Conservation (phyloP, 2,113 vertebrate genomes). For the Erythrocercus mccallii region DNA sequence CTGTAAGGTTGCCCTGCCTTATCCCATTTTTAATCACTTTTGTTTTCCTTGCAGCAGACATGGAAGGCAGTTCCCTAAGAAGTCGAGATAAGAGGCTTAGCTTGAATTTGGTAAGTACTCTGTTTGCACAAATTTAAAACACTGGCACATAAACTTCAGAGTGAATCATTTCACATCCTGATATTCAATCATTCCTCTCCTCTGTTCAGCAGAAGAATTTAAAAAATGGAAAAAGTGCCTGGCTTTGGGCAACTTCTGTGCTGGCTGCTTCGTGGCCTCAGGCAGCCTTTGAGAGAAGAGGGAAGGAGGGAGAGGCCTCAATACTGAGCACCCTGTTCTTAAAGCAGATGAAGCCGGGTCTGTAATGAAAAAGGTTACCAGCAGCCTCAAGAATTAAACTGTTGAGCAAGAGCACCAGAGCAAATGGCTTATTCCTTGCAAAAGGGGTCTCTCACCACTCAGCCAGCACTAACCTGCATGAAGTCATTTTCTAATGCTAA, state of each 20-base stretch:
- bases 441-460: background rate
- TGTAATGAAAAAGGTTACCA: background rate
- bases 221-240: background rate
- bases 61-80: conserved; percentile 75
- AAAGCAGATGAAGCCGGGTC: background rate
- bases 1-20: background rate
- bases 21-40: background rate
- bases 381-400: background rate
- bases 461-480: background rate
- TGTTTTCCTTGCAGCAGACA: conserved; percentile 73
- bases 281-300: background rate
- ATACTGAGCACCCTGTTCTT: background rate
- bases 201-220: background rate
- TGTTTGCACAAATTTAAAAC: background rate
- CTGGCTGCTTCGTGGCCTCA: background rate
- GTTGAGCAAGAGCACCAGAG: background rate
- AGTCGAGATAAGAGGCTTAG: conserved; percentile 87
- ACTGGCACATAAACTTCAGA: background rate
- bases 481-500: background rate
- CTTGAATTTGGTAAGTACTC: conserved; percentile 88
- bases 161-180: background rate
- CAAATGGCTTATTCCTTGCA: background rate
- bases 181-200: background rate
- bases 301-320: background rate
- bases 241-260: background rate